A percentile compares a stretch with the other conserved stretches of the same genome.
phyloP scores from a whole-genome alignment of 2,888 invertebrate genomes.

The Ctena decussata region DNA sequence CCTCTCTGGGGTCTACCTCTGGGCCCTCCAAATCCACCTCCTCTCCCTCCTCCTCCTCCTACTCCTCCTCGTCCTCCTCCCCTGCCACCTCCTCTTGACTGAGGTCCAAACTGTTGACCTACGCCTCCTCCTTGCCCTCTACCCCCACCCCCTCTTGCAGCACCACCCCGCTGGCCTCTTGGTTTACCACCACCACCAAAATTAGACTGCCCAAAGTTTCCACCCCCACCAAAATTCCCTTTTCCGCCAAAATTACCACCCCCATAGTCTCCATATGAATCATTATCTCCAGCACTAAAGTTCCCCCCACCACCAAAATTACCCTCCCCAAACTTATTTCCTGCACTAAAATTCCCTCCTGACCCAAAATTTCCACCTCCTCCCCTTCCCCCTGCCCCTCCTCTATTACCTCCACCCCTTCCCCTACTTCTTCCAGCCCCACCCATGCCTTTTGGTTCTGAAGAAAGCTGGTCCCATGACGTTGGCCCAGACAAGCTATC shows the following conservation, averaged over 20 bases:
- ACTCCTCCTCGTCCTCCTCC: not conserved
- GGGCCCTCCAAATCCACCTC: conserved; percentile 32
- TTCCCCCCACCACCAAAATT: conserved; percentile 11
- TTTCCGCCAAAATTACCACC: not conserved
- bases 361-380: not conserved
- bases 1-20: too few species aligned
- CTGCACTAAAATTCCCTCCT: not conserved
- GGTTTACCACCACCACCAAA: conserved; percentile 20
- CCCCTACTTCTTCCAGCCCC: conserved; percentile 23
- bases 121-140: not conserved
- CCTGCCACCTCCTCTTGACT: not conserved
- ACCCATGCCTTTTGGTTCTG: conserved; percentile 17
- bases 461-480: conserved; percentile 12
- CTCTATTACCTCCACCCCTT: not conserved
- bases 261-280: not conserved
- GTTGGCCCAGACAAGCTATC: not conserved
- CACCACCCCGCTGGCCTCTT: conserved; percentile 10
- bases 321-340: not conserved
- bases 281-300: conserved; percentile 18
- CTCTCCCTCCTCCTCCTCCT: not conserved
- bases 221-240: not conserved
- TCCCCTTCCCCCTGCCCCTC: not conserved
- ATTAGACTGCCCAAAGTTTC: not conserved
- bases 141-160: not conserved
- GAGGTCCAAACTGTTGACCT: not conserved